Evolutionary conservation across 2,888 invertebrate species (phyloP).

Genomic region (Cheilosia impressa): DNA sequence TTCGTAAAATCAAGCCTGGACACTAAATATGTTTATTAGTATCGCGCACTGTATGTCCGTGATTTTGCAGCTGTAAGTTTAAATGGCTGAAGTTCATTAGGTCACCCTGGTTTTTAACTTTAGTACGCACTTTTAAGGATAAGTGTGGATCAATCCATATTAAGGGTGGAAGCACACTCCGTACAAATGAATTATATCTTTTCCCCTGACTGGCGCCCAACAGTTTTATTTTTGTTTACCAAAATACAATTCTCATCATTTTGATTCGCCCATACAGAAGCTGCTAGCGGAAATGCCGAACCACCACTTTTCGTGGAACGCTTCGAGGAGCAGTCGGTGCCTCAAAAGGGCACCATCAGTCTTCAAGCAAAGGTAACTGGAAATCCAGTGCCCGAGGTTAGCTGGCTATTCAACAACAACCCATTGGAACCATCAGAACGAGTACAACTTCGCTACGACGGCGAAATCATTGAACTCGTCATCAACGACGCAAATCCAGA

Average conservation of each 20-base stretch:
- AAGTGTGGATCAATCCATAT: too few relatives aligned
- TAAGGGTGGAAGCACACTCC: background rate
- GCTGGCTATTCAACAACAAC: slow-evolving; percentile 95
- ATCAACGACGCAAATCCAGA: slow-evolving; percentile 93
- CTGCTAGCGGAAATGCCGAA: slow-evolving; percentile 89
- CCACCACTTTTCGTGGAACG: slow-evolving; percentile 94
- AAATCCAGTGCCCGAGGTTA: slow-evolving; percentile 94
- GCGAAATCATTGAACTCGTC: slow-evolving; percentile 91
- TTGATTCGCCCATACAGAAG: slow-evolving; percentile 85
- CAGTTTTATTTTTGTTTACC: background rate
- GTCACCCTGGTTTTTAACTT: too few relatives aligned
- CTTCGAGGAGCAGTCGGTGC: slow-evolving; percentile 93
- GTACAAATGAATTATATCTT: background rate
- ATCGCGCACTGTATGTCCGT: too few relatives aligned
- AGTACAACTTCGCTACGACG: slow-evolving; percentile 91
- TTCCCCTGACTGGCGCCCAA: background rate
- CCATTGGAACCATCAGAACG: slow-evolving; percentile 90
- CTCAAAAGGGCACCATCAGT: slow-evolving; percentile 90
- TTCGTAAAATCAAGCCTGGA: too few relatives aligned
- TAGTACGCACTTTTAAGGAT: too few relatives aligned
- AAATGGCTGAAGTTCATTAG: too few relatives aligned
- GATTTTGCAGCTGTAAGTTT: too few relatives aligned
- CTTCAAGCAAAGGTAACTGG: slow-evolving; percentile 94
- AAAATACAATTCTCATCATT: background rate
- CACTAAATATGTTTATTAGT: too few relatives aligned